A percentile compares a stretch with the other conserved stretches of the same genome.
Conservation (phyloP, 2,797 vertebrate genomes). For the Harpagifer antarcticus region DNA sequence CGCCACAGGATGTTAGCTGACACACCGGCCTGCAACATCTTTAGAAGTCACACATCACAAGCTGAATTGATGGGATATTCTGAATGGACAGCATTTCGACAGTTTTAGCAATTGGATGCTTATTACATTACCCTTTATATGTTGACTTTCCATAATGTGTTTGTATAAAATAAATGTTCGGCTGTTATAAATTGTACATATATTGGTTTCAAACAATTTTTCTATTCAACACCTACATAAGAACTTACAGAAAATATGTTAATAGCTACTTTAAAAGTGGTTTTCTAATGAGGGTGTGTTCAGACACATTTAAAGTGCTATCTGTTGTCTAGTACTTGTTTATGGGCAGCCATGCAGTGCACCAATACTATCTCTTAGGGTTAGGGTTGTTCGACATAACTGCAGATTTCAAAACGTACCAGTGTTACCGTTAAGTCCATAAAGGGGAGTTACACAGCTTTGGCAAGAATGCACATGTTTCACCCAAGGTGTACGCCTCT, state of each 20-base stretch:
- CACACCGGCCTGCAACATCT: too few relatives aligned
- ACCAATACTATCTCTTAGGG: background rate
- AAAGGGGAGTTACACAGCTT: too few relatives aligned
- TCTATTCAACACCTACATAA: background rate
- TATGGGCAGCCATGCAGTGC: background rate
- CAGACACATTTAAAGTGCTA: background rate
- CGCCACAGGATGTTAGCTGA: background rate
- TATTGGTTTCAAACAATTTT: background rate
- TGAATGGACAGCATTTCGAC: background rate
- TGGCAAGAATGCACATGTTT: too few relatives aligned
- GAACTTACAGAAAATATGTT: too few relatives aligned
- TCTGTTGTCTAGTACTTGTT: background rate
- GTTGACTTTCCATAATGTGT: background rate
- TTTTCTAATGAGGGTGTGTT: background rate
- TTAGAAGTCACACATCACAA: slow-evolving; percentile 5
- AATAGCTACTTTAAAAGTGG: background rate
- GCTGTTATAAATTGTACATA: background rate
- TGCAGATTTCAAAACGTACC: background rate
- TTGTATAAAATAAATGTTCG: background rate
- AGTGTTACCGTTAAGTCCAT: background rate
- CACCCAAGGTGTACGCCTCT: too few relatives aligned
- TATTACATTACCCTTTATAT: background rate
- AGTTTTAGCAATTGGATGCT: background rate
- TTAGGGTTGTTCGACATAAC: background rate
- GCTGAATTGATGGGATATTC: background rate